Evolutionary conservation across 2,888 invertebrate species (phyloP).

Genomic region (Xylota segnis): DNA sequence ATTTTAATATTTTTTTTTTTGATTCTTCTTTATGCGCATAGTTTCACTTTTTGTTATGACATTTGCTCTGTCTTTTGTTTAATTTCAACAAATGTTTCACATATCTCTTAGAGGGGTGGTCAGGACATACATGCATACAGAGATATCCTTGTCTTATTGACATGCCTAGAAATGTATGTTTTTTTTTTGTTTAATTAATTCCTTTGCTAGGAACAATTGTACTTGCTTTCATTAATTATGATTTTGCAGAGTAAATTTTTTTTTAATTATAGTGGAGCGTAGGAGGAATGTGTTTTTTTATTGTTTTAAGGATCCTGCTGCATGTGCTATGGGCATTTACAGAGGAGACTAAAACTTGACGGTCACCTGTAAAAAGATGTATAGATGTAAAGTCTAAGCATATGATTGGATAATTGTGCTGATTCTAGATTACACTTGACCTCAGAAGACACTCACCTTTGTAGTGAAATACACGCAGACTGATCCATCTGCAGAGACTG

Average conservation of each 20-base stretch:
- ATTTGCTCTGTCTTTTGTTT: constrained; percentile 69
- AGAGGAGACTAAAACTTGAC: neutral
- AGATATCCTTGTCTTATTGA: constrained; percentile 63
- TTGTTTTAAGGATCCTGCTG: neutral
- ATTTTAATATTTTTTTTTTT: constrained; percentile 63
- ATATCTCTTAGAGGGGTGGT: constrained; percentile 46
- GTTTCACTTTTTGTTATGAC: constrained; percentile 54
- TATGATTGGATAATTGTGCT: too few species aligned
- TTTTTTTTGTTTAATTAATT: constrained; percentile 56
- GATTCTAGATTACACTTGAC: too few species aligned
- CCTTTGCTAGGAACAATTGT: constrained; percentile 37
- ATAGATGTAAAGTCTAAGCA: too few species aligned
- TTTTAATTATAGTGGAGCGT: neutral
- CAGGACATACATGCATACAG: constrained; percentile 39
- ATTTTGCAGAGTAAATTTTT: constrained; percentile 26
- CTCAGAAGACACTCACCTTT: neutral
- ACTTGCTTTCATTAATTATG: constrained; percentile 64
- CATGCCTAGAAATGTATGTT: constrained; percentile 25
- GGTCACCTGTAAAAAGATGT: neutral
- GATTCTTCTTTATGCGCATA: constrained; percentile 60
- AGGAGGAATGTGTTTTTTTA: neutral
- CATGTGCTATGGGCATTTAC: neutral
- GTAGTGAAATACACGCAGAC: too few species aligned
- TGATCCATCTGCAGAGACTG: too few species aligned
- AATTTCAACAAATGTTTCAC: constrained; percentile 67